These are phyloP conservation scores for Dolichallabes microphthalmus DNA, from an alignment of 2,113 vertebrate genomes.

Conservation along the genomic window DNA sequence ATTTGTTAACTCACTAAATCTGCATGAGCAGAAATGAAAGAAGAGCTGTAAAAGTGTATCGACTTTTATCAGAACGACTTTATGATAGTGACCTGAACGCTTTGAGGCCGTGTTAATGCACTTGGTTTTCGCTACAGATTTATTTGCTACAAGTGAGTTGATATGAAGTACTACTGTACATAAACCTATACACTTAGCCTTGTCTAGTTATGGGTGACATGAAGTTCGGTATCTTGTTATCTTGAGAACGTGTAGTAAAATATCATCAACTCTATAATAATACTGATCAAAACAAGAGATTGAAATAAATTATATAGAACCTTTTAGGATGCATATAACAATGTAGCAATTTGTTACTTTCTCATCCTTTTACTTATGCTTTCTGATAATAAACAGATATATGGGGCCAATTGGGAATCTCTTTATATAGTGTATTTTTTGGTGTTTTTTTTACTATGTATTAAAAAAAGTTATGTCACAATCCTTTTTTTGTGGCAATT, in stretches of 20 bases:
- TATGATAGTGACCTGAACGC: background rate
- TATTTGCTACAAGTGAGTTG: background rate
- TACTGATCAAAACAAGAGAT: background rate
- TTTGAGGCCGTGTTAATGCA: too few relatives aligned
- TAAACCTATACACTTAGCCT: background rate
- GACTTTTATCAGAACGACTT: background rate
- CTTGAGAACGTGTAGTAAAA: background rate
- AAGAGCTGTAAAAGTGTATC: background rate
- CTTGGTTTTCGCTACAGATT: background rate
- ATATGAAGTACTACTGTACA: background rate
- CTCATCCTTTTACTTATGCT: background rate
- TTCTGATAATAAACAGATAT: background rate
- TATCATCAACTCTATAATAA: background rate
- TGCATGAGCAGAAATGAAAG: background rate
- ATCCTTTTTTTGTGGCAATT: too few relatives aligned
- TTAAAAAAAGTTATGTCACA: too few relatives aligned
- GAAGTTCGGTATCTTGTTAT: background rate
- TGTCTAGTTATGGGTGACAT: background rate
- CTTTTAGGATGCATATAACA: background rate
- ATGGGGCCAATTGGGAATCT: background rate
- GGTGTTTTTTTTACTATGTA: too few relatives aligned
- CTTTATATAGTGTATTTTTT: too few relatives aligned
- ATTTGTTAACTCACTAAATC: background rate
- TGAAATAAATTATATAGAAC: background rate
- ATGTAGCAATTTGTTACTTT: background rate